Evolutionary conservation across 1,140 invertebrate species (phyloP).

Genomic region (Ceratosolen solmsi): DNA sequence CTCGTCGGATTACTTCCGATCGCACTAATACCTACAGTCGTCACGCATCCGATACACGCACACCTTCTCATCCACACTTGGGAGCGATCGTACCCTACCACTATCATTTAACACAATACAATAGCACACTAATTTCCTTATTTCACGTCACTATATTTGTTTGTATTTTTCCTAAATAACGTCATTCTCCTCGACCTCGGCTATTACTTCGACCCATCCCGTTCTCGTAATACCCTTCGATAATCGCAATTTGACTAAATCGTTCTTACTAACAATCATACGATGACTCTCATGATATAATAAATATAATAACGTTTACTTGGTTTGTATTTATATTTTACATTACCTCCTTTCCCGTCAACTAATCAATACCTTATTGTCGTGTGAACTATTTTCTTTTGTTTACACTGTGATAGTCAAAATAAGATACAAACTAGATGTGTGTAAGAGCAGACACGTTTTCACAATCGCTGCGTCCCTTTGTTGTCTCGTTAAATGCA

Average conservation of each 20-base stretch:
- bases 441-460: constrained; percentile 36
- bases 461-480: constrained; percentile 30
- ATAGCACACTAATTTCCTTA: constrained; percentile 39
- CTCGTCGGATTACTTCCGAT: constrained; percentile 58
- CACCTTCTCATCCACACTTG: constrained; percentile 27
- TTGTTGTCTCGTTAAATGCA: constrained; percentile 24
- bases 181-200: background rate
- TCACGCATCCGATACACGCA: constrained; percentile 27
- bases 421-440: constrained; percentile 48
- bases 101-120: constrained; percentile 54
- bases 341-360: constrained; percentile 67
- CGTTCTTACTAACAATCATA: constrained; percentile 55
- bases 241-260: constrained; percentile 37
- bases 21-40: constrained; percentile 52
- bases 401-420: constrained; percentile 45
- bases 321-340: constrained; percentile 72
- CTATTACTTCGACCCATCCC: background rate
- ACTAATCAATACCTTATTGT: constrained; percentile 75
- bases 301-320: constrained; percentile 72
- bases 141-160: constrained; percentile 19
- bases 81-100: constrained; percentile 52
- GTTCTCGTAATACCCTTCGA: background rate
- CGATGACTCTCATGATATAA: constrained; percentile 65
- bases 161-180: background rate
- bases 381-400: constrained; percentile 70